Evolutionary conservation across 37 sponge, comb jelly and placozoan genomes (phyloP).

Genomic region (Crambe crambe): DNA sequence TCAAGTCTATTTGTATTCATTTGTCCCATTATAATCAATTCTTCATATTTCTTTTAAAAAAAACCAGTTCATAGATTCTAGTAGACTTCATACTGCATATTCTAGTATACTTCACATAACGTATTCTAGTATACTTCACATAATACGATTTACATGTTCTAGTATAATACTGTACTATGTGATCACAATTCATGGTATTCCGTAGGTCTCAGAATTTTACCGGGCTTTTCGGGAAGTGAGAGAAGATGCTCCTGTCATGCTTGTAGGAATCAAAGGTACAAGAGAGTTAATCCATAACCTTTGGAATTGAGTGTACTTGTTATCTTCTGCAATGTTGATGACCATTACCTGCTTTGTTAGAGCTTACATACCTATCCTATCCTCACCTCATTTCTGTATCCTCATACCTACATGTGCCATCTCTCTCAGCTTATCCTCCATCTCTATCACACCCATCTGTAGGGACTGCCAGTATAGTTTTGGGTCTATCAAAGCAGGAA

Average conservation of each 20-base stretch:
- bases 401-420: neutral
- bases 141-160: no score
- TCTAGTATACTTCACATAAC: no score
- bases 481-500: no score
- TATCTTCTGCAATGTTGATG: neutral
- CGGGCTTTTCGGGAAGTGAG: conserved; percentile 23
- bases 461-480: neutral
- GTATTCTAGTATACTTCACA: no score
- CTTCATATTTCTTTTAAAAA: no score
- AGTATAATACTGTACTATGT: no score
- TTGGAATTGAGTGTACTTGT: neutral
- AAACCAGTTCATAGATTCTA: no score
- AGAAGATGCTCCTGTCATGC: conserved; percentile 55
- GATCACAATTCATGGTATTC: neutral
- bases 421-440: neutral
- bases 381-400: neutral
- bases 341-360: neutral
- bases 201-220: conserved; percentile 34
- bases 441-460: neutral
- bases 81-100: no score
- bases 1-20: no score
- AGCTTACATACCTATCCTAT: neutral
- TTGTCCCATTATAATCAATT: no score
- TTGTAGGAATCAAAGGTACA: conserved; percentile 71
- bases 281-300: neutral